Evolutionary conservation across 2,113 vertebrate genomes (phyloP), one percentile per base, ranked within the genome.

Genomic region (Chamaetylas fuelleborni): DNA sequence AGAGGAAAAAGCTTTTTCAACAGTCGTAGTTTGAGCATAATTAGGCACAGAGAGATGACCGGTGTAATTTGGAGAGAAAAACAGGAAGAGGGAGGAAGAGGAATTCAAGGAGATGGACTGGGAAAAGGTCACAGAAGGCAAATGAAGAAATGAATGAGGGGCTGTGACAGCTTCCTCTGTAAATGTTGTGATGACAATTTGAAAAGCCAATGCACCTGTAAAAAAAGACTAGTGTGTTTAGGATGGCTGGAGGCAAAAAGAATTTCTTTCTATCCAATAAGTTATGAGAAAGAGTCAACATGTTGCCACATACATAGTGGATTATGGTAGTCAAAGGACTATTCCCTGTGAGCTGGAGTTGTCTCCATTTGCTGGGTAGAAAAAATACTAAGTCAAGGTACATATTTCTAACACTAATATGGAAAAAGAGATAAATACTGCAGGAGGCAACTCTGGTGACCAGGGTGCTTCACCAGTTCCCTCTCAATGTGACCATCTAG

Each of bases 41-140:
- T 95, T 89, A 90, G 60, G 60, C 72, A 67, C 64, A 74, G 77
- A 87, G 67, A 86, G 73, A 91, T 95, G 92, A 64, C 85, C 28
- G 1, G 34, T 70, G 50, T 38, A 45, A 66, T 81, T 83, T 79
- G 61, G 47, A 84, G 48, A 87, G 48, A 54, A 67, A 80, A 91
- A 82, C 0, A 48, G 58, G 20, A 88, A 33, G 6, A 47, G 38
- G 28, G 36, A 36, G n/a, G 66, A 64, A 72, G 45, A 92, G 9
- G 29, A 28, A 34, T 67, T 93, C 33, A 61, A 53, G 76, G 45
- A 81, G 40, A 47, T 1, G 3, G 29, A 40, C 22, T 48, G 28
- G 43, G 47, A 42, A 92, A 90, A 92, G 24, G 56, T 74, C 69
- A 78, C 14, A 54, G 60, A 79, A 72, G 11, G 38, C 20, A 91